phyloP scores from a whole-genome alignment of 2,888 invertebrate genomes.

The Drosophila stalkeri region DNA sequence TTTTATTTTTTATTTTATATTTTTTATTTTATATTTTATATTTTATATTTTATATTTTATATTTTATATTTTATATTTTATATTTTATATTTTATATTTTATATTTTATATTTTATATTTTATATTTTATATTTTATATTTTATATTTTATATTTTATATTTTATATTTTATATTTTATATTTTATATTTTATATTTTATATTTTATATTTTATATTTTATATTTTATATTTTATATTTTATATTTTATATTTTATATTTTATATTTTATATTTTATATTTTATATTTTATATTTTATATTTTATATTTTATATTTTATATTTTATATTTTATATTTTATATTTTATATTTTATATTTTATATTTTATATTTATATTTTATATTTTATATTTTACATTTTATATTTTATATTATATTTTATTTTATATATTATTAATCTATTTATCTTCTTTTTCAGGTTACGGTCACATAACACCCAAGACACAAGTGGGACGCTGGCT shows the following conservation, averaged over 20 bases:
- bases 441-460: slow-evolving; percentile 88
- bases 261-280: too few species aligned
- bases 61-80: background rate
- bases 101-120: background rate
- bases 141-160: background rate
- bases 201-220: too few species aligned
- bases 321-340: background rate
- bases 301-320: background rate
- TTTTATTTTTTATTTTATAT: too few species aligned
- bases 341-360: too few species aligned
- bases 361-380: too few species aligned
- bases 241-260: background rate
- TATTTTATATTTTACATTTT: background rate
- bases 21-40: too few species aligned
- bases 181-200: too few species aligned
- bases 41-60: too few species aligned
- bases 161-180: background rate
- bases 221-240: background rate
- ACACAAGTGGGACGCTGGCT: slow-evolving; percentile 94
- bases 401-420: background rate
- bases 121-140: background rate
- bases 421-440: background rate
- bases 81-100: background rate
- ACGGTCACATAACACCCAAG: slow-evolving; percentile 97
- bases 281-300: background rate